A percentile compares a stretch with the other conserved stretches of the same genome.
These are phyloP conservation scores for Amphipoea oculea DNA, from an alignment of 2,888 invertebrate species.

Conservation along the genomic window DNA sequence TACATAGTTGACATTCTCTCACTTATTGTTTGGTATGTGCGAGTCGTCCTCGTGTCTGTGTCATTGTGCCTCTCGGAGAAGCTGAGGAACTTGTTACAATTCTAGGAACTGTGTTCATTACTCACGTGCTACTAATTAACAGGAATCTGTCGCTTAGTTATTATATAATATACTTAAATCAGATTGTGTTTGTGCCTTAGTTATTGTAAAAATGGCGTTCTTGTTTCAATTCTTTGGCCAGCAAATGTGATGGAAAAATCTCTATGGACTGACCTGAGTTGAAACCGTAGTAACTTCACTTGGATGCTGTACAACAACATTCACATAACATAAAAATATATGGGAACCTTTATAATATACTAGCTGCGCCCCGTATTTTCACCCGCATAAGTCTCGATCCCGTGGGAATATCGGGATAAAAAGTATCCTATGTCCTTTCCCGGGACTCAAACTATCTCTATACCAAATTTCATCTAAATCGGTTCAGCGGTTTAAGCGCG, in stretches of 20 bases:
- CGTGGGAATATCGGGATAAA: no score
- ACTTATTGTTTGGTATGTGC: slow-evolving; percentile 4
- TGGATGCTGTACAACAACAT: no score
- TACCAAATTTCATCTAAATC: no score
- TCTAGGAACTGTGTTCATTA: slow-evolving; percentile 12
- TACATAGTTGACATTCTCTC: slow-evolving; percentile 28
- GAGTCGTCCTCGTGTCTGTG: neutral
- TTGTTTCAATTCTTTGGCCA: neutral
- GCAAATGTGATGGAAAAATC: neutral
- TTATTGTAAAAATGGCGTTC: neutral
- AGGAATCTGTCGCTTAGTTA: slow-evolving; percentile 11
- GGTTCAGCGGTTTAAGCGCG: no score
- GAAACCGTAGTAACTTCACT: no score
- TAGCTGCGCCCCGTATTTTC: no score
- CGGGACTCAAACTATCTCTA: no score
- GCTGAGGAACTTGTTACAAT: slow-evolving; percentile 24
- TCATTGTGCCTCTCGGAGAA: neutral
- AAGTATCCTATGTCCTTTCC: no score
- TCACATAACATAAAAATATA: no score
- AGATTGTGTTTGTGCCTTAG: neutral
- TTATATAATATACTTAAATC: neutral
- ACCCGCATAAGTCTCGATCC: no score
- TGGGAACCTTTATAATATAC: no score
- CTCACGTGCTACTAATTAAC: slow-evolving; percentile 7
- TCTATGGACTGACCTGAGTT: neutral